phyloP scores from a whole-genome alignment of 2,797 vertebrate species.

The Pangasius krempfi region DNA sequence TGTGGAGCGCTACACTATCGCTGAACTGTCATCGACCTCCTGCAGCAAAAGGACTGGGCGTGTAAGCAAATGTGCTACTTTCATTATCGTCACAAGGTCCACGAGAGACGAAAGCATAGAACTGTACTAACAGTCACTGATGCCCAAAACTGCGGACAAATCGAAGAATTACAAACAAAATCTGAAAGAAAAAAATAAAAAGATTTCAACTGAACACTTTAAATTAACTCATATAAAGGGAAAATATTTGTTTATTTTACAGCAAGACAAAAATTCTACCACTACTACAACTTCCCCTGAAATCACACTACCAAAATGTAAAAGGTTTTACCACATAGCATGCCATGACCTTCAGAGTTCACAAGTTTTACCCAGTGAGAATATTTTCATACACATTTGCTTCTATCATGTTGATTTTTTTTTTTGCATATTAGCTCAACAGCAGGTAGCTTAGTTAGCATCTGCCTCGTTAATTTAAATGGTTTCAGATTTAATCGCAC shows the following conservation, averaged over 20 bases:
- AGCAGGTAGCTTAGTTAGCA: neutral
- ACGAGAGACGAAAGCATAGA: neutral
- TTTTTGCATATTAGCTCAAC: neutral
- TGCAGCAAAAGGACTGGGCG: neutral
- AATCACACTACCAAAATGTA: neutral
- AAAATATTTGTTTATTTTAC: neutral
- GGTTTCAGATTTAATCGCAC: neutral
- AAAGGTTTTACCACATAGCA: neutral
- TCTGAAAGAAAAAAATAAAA: neutral
- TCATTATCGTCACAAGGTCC: neutral
- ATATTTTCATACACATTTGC: neutral
- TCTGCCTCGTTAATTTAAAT: neutral
- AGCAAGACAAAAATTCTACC: neutral
- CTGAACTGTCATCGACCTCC: neutral
- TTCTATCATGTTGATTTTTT: too few species aligned
- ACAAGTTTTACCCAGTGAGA: too few species aligned
- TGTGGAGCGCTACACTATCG: too few species aligned
- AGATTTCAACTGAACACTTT: neutral
- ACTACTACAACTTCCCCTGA: too few species aligned
- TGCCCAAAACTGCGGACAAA: too few species aligned
- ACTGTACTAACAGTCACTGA: neutral
- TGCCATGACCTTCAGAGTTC: neutral
- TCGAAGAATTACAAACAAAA: neutral
- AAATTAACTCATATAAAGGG: neutral
- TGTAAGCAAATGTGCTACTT: constrained; percentile 30